Base-by-base conservation (phyloP, 1,140 invertebrate species). In the Atta cephalotes region DNA sequence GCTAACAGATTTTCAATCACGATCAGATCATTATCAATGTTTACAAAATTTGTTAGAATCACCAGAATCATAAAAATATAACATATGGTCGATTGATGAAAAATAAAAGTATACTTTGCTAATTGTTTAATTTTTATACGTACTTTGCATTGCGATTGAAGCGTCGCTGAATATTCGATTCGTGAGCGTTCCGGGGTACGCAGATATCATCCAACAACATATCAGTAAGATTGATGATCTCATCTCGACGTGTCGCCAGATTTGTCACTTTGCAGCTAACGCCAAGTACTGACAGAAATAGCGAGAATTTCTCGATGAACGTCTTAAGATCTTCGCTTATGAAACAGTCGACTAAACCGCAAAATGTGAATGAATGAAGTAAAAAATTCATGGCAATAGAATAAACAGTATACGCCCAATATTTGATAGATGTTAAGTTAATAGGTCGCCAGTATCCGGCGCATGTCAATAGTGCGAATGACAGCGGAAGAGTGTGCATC, bases 371-470 rank as follows among this genome's bases (percentile, higher is more conserved):
- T 4, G 51, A 56, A 10, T 77, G 53, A 18, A 91, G 21, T 9
- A 76, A 9, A 4, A 58, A 62, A 1, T 70, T 39, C 89, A 91
- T 90, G 0, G 78, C 16, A 1, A 65, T 16, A 1, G 90, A 87
- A 62, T 90, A 91, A n/a, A 71, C 3, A 6, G 65, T 62, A 56
- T 91, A 91, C 12, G 86, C 10, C 51, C 68, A 56, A 31, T 80
- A 86, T 39, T 85, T 81, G 10, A 84, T 14, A 0, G 78, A 85
- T 18, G 31, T 31, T 5, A 28, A 25, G 2, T 62, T 16, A 14
- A 35, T 18, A 2, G 90, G 90, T 16, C 76, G 84, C 90, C 90
- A 91, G 49, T 84, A 87, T 4, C 90, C 90, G 25, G 49, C 31
- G 25, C 16, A 88, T 0, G 85, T 89, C 14, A 89, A 74, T 1